Evolutionary conservation across 2,797 vertebrate genomes (phyloP).

Genomic region (Lagodon rhomboides): DNA sequence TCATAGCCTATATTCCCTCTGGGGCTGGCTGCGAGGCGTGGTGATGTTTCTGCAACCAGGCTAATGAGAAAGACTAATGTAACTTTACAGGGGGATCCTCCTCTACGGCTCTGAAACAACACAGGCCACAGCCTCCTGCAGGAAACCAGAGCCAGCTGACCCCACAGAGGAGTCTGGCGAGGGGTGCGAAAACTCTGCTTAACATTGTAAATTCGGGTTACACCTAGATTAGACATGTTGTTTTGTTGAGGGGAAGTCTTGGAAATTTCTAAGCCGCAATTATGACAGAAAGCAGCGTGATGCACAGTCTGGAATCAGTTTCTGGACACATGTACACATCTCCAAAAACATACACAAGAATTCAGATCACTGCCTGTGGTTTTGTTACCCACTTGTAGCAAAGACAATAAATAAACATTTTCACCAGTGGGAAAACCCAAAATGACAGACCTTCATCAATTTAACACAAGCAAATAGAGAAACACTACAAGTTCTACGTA

Average conservation of each 20-base stretch:
- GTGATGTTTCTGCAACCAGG: constrained; percentile 46
- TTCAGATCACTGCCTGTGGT: neutral
- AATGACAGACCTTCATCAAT: too few species aligned
- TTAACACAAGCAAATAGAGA: neutral
- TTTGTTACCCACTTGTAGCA: neutral
- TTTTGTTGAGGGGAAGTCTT: constrained; percentile 26
- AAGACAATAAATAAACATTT: neutral
- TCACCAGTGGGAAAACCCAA: too few species aligned
- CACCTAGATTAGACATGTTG: constrained; percentile 18
- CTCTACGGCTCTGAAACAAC: constrained; percentile 58
- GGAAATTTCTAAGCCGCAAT: constrained; percentile 3
- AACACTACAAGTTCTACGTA: neutral
- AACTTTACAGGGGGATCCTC: constrained; percentile 48
- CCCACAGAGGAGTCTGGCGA: constrained; percentile 17
- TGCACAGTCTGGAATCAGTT: constrained; percentile 5
- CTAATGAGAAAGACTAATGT: constrained; percentile 58
- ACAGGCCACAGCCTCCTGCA: constrained; percentile 33
- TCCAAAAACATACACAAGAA: neutral
- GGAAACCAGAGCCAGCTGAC: constrained; percentile 61
- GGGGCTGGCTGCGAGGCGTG: constrained; percentile 30
- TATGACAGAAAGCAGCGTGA: neutral
- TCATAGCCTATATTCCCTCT: constrained; percentile 10
- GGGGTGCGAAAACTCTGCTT: constrained; percentile 27
- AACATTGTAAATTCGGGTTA: constrained; percentile 32
- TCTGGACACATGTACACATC: neutral